Base-by-base conservation (phyloP, 1,140 invertebrate species). In the Bombyx mandarina region DNA sequence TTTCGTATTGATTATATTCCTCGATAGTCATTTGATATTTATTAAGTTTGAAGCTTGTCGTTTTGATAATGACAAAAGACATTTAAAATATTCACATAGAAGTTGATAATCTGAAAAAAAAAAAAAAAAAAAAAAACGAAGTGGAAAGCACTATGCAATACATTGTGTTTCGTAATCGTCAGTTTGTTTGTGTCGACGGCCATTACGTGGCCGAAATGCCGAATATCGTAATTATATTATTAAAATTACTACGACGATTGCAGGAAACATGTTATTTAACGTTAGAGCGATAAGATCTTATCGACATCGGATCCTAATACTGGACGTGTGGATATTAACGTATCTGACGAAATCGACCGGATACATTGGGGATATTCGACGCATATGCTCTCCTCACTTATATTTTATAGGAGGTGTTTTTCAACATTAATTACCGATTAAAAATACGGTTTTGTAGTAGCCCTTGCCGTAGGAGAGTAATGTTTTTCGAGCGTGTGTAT, bases 201-300 rank as follows among this genome's bases (percentile, higher is more conserved):
- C 65, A 74, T 77, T 76, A 75, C 66, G 66, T 51, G 56, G 56
- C 54, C 66, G 67, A 74, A 75, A 73, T 64, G 71, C 67, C 74
- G 71, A 79, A 79, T 72, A 82, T 79, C 65, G 73, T 81, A 77
- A 87, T 87, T 79, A 84, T 79, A 80, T 76, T 84, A 87, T 82
- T 82, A 82, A 73, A 85, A 85, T 85, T 74, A 78, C 74, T 65
- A 65, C 73, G 72, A 77, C 83, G 77, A 85, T 82, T 81, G 72
- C 85, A 79, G 81, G 83, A 87, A 86, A 81, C 81, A 65, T 79
- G 84, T 86, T 86, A 87, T 88, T 87, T 87, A 85, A 85, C 82
- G 76, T 81, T 57, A 71, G 63, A 45, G 54, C 62, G 85, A 88
- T 88, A 79, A 10, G 63, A 88, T 88, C 86, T 88, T 81, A 84